phyloP scores from a whole-genome alignment of 2,888 invertebrate genomes.

The Athrips mouffetella region DNA sequence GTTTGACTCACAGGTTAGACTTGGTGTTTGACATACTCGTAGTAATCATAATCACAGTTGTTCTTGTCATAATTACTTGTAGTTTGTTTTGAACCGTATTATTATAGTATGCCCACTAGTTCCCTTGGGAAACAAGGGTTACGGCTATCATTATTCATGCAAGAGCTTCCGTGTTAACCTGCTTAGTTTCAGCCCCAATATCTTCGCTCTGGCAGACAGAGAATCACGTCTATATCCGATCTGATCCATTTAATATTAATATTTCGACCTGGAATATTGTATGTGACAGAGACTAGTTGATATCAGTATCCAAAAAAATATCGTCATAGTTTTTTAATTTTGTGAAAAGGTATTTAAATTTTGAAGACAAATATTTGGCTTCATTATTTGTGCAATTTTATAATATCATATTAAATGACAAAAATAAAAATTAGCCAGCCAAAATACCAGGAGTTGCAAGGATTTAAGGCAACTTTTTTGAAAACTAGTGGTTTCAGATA shows the following conservation, averaged over 20 bases:
- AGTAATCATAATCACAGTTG: conserved; percentile 61
- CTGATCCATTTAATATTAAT: conserved; percentile 21
- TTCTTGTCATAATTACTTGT: conserved; percentile 70
- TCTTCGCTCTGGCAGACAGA: conserved; percentile 33
- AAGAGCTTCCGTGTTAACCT: conserved; percentile 52
- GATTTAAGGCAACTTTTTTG: too few relatives aligned
- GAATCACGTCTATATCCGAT: conserved; percentile 24
- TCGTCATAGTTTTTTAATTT: too few relatives aligned
- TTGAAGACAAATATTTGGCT: too few relatives aligned
- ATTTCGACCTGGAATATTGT: conserved; percentile 6
- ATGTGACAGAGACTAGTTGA: neutral
- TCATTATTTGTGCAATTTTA: too few relatives aligned
- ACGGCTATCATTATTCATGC: conserved; percentile 59
- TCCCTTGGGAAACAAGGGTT: conserved; percentile 58
- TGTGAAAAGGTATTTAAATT: too few relatives aligned
- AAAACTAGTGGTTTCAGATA: too few relatives aligned
- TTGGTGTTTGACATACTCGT: too few relatives aligned
- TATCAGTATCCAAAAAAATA: too few relatives aligned
- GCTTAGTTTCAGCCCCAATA: conserved; percentile 48
- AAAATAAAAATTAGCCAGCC: too few relatives aligned
- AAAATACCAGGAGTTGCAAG: too few relatives aligned
- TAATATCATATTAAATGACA: too few relatives aligned
- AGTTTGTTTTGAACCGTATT: conserved; percentile 69
- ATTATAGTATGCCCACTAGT: conserved; percentile 57
- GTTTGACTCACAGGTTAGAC: conserved; percentile 64